A percentile compares a stretch with the other conserved stretches of the same genome.
Evolutionary conservation across 1,140 invertebrate species (phyloP).

Genomic region (Dendroctonus ponderosae): DNA sequence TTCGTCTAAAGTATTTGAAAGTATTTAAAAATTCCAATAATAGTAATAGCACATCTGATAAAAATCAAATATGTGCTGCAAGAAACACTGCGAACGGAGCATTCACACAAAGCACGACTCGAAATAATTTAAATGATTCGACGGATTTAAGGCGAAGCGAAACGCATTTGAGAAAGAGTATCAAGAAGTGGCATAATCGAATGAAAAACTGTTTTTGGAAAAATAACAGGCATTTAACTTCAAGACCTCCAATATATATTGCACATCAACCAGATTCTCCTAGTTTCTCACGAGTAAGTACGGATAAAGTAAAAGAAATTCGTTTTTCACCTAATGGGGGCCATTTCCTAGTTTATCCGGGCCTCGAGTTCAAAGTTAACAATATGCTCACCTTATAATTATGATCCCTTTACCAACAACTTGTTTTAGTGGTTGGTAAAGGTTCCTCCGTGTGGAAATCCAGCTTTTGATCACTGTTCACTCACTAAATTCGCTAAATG

Average conservation of each 20-base stretch:
- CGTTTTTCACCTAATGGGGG: too few species aligned
- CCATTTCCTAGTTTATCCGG: constrained; percentile 8
- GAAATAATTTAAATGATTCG: not conserved
- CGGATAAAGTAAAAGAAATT: too few species aligned
- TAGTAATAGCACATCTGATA: not conserved
- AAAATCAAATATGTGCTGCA: not conserved
- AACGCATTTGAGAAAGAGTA: constrained; percentile 32
- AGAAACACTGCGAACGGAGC: not conserved
- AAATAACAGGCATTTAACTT: constrained; percentile 1
- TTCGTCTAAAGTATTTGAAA: constrained; percentile 25
- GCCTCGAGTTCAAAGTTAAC: not conserved
- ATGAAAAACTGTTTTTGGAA: constrained; percentile 37
- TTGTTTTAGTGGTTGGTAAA: too few species aligned
- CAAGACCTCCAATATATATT: not conserved
- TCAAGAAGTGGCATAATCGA: constrained; percentile 36
- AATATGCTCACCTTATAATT: not conserved
- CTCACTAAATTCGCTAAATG: too few species aligned
- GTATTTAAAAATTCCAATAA: constrained; percentile 15
- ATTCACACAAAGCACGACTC: not conserved
- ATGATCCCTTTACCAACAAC: too few species aligned
- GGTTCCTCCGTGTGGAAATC: too few species aligned
- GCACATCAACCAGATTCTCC: too few species aligned
- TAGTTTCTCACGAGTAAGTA: too few species aligned
- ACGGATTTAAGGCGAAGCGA: constrained; percentile 4
- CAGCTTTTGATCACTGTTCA: too few species aligned